Conservation (phyloP, 2,888 invertebrate genomes). For the Orchesella flavescens region DNA sequence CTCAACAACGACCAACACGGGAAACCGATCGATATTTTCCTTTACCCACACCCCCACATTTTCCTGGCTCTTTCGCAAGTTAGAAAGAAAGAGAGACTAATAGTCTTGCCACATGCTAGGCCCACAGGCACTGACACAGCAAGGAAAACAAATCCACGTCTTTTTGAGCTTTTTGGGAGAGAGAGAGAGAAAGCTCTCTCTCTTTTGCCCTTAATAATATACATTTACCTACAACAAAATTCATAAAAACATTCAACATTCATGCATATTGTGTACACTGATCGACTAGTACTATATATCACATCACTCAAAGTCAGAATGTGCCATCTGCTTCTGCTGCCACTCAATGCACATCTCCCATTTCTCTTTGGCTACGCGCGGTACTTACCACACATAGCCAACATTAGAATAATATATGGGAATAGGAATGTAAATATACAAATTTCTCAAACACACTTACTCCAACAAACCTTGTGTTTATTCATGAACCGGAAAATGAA, state of each 20-base stretch:
- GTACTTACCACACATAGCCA: neutral
- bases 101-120: constrained; percentile 60
- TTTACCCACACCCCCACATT: constrained; percentile 64
- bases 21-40: constrained; percentile 56
- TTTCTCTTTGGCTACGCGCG: neutral
- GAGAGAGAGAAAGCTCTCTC: constrained; percentile 21
- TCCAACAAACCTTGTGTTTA: too few relatives aligned
- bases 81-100: constrained; percentile 46
- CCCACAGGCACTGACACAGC: constrained; percentile 38
- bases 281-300: constrained; percentile 17
- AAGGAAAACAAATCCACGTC: constrained; percentile 57
- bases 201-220: constrained; percentile 7
- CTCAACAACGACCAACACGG: constrained; percentile 23
- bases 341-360: constrained; percentile 32
- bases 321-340: constrained; percentile 58
- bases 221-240: constrained; percentile 14
- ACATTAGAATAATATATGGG: too few relatives aligned
- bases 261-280: neutral
- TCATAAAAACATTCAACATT: constrained; percentile 10
- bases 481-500: too few relatives aligned
- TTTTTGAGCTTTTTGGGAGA: constrained; percentile 28
- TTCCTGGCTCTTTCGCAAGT: constrained; percentile 50
- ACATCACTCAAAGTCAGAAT: constrained; percentile 58
- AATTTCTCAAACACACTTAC: too few relatives aligned
- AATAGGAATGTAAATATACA: too few relatives aligned